Evolutionary conservation across 2,888 invertebrate species (phyloP).

Genomic region (Drosophila anomalata): DNA sequence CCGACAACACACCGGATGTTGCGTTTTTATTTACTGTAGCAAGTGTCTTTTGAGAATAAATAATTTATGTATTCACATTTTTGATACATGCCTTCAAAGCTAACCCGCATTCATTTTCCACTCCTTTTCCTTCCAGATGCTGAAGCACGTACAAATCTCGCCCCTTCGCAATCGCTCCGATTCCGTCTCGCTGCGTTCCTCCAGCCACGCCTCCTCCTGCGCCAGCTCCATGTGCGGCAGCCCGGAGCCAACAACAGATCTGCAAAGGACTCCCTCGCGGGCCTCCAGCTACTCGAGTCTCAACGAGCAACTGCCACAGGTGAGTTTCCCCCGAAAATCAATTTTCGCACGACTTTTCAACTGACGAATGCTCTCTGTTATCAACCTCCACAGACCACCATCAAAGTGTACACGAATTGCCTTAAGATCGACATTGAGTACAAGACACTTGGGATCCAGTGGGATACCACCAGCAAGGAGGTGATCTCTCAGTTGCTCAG

Average conservation of each 20-base stretch:
- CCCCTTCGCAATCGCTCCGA: slow-evolving; percentile 93
- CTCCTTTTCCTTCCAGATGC: slow-evolving; percentile 87
- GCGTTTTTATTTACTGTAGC: slow-evolving; percentile 53
- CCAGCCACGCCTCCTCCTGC: slow-evolving; percentile 85
- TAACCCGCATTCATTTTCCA: slow-evolving; percentile 7
- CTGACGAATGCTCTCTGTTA: neutral
- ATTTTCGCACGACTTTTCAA: neutral
- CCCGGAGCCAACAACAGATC: slow-evolving; percentile 86
- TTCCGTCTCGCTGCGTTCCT: slow-evolving; percentile 90
- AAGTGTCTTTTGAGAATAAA: slow-evolving; percentile 8
- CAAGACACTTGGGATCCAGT: slow-evolving; percentile 95
- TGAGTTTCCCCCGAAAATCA: slow-evolving; percentile 47
- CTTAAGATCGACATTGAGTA: slow-evolving; percentile 97
- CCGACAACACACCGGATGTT: slow-evolving; percentile 48
- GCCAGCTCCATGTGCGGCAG: slow-evolving; percentile 88
- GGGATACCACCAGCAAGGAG: slow-evolving; percentile 94
- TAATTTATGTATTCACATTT: slow-evolving; percentile 4
- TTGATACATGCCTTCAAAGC: neutral
- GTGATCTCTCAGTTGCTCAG: slow-evolving; percentile 93
- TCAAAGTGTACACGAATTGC: slow-evolving; percentile 95
- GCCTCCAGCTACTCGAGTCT: slow-evolving; percentile 88
- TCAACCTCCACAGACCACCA: slow-evolving; percentile 89
- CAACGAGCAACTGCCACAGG: slow-evolving; percentile 86
- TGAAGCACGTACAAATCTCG: slow-evolving; percentile 96
- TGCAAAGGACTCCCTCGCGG: slow-evolving; percentile 87